phyloP scores from a whole-genome alignment of 2,888 invertebrate genomes.

The Coleophora flavipennella region DNA sequence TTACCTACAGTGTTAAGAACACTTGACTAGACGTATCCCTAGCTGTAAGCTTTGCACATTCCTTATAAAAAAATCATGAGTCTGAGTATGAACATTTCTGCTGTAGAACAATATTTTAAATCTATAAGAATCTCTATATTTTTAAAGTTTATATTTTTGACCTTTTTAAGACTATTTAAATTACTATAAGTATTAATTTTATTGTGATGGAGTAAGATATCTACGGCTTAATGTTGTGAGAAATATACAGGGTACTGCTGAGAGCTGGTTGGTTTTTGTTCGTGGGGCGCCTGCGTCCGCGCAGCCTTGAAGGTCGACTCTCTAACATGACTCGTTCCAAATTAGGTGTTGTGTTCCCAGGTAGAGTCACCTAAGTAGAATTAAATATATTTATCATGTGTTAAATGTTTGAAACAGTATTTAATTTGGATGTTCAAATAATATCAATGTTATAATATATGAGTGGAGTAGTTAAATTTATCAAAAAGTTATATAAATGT shows the following conservation, averaged over 20 bases:
- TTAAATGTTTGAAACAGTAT: conserved; percentile 62
- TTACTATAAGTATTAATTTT: conserved; percentile 59
- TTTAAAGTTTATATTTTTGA: conserved; percentile 67
- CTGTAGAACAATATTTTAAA: conserved; percentile 54
- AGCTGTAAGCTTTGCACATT: conserved; percentile 67
- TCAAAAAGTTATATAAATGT: conserved; percentile 37
- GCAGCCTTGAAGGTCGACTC: conserved; percentile 34
- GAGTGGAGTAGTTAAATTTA: conserved; percentile 46
- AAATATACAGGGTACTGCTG: conserved; percentile 61
- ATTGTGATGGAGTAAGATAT: conserved; percentile 33
- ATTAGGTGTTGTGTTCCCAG: conserved; percentile 55
- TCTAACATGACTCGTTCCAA: conserved; percentile 35
- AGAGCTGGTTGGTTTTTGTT: conserved; percentile 27
- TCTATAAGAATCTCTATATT: conserved; percentile 61
- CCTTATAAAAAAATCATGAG: conserved; percentile 56
- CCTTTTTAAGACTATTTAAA: conserved; percentile 50
- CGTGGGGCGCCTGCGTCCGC: not conserved
- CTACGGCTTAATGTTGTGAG: conserved; percentile 44
- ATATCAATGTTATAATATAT: conserved; percentile 42
- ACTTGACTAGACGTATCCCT: conserved; percentile 41
- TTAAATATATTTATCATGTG: conserved; percentile 41
- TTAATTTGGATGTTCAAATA: conserved; percentile 49
- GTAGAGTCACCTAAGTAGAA: conserved; percentile 26
- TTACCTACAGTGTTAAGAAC: conserved; percentile 33
- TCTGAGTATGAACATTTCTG: conserved; percentile 67